These are phyloP conservation scores for Eustalomyia histrio DNA, from an alignment of 2,888 invertebrate species.

Conservation along the genomic window DNA sequence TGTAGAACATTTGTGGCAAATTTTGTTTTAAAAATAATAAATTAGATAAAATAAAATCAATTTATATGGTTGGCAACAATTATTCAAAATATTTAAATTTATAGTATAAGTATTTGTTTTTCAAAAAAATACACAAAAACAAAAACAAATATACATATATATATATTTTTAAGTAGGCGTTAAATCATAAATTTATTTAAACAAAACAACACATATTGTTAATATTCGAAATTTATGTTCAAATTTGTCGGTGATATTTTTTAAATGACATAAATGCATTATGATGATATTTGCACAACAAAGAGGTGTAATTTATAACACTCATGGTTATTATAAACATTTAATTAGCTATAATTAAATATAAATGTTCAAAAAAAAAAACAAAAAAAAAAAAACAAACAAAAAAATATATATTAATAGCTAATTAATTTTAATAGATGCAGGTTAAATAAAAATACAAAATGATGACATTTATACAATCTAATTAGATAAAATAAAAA, in stretches of 20 bases:
- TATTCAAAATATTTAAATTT: background rate
- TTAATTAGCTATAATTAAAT: constrained; percentile 47
- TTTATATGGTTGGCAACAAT: too few species aligned
- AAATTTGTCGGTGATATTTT: background rate
- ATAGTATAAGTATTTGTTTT: background rate
- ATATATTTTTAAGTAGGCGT: background rate
- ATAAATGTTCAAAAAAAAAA: background rate
- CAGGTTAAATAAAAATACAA: background rate
- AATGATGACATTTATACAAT: background rate
- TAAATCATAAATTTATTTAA: background rate
- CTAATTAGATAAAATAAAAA: background rate
- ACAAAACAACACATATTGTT: background rate
- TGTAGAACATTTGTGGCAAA: background rate
- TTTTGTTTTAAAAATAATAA: background rate
- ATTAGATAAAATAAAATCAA: too few species aligned
- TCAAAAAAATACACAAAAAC: background rate
- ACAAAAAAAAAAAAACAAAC: background rate
- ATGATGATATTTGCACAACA: background rate
- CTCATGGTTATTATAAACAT: constrained; percentile 29
- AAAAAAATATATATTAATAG: background rate
- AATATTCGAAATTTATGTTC: background rate
- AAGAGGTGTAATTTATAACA: constrained; percentile 41
- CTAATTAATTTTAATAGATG: background rate
- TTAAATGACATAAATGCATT: background rate
- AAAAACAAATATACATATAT: too few species aligned